These are phyloP conservation scores for Heliothis peltigera DNA, from an alignment of 2,888 invertebrate genomes.

Conservation along the genomic window DNA sequence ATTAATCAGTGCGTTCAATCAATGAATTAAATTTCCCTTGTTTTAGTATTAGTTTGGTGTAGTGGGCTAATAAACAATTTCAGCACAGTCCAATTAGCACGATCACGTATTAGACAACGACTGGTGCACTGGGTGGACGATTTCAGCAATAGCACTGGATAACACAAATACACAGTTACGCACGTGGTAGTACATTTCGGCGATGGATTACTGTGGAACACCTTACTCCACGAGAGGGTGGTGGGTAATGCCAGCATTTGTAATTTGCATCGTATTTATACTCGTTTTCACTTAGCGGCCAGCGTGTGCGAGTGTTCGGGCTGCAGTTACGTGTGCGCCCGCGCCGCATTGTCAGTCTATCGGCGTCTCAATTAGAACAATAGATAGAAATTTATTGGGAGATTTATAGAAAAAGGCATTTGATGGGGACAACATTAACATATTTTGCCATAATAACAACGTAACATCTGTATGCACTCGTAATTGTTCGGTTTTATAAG, in stretches of 20 bases:
- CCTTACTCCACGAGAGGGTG: conserved; percentile 82
- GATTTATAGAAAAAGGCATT: conserved; percentile 75
- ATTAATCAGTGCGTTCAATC: conserved; percentile 64
- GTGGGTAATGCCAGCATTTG: conserved; percentile 84
- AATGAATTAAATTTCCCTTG: conserved; percentile 35
- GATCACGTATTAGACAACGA: conserved; percentile 49
- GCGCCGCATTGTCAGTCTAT: conserved; percentile 81
- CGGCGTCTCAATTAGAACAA: conserved; percentile 83
- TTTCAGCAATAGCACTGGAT: conserved; percentile 49
- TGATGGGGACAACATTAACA: conserved; percentile 64
- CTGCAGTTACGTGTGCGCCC: conserved; percentile 80
- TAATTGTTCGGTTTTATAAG: conserved; percentile 66
- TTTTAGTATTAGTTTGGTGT: conserved; percentile 33
- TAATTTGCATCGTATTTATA: conserved; percentile 89
- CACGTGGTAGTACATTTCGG: conserved; percentile 87
- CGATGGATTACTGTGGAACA: conserved; percentile 69
- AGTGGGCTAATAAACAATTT: conserved; percentile 41
- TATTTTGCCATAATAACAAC: conserved; percentile 69
- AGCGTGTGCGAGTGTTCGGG: conserved; percentile 79
- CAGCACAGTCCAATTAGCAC: conserved; percentile 63
- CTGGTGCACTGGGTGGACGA: conserved; percentile 44
- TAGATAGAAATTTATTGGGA: conserved; percentile 86
- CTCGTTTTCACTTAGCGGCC: conserved; percentile 83
- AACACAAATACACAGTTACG: conserved; percentile 75
- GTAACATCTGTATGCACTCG: conserved; percentile 58